A percentile compares a stretch with the other conserved stretches of the same genome.
phyloP scores from a whole-genome alignment of 2,113 vertebrate genomes.

The Theristicus caerulescens region DNA sequence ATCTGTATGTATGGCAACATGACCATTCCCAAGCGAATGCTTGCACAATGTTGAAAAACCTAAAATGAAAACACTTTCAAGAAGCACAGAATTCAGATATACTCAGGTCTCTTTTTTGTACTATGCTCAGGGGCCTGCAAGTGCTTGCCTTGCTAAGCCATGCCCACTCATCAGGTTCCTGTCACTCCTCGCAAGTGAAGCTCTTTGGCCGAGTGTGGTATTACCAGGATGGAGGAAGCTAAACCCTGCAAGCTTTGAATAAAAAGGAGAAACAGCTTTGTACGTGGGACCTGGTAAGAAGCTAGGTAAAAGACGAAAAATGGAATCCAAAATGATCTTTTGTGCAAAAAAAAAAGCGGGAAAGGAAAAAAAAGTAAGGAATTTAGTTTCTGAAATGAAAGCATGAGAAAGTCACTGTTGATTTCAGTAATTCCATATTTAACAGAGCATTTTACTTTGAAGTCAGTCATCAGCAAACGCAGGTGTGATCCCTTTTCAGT shows the following conservation, averaged over 20 bases:
- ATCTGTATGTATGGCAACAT: background rate
- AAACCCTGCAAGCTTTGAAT: background rate
- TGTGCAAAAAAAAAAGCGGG: background rate
- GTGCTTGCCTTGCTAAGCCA: background rate
- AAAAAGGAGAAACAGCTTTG: background rate
- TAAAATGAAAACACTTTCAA: background rate
- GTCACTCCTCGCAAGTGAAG: background rate
- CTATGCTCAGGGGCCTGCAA: background rate
- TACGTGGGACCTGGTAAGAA: background rate
- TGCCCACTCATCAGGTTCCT: background rate
- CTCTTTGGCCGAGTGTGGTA: background rate
- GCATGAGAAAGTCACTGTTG: background rate
- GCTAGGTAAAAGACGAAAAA: background rate
- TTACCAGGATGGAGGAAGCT: background rate
- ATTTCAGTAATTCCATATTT: slow-evolving; percentile 19
- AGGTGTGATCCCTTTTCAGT: background rate
- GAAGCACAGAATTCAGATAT: background rate
- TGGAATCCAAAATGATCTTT: background rate
- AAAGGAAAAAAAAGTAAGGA: background rate
- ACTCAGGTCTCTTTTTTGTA: background rate
- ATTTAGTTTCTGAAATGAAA: background rate
- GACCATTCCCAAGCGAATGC: background rate
- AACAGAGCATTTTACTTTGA: slow-evolving; percentile 17
- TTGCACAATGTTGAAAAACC: background rate
- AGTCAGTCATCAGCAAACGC: background rate